These are phyloP conservation scores for Ceratina japonica DNA, from an alignment of 1,140 invertebrate species.

Conservation along the genomic window DNA sequence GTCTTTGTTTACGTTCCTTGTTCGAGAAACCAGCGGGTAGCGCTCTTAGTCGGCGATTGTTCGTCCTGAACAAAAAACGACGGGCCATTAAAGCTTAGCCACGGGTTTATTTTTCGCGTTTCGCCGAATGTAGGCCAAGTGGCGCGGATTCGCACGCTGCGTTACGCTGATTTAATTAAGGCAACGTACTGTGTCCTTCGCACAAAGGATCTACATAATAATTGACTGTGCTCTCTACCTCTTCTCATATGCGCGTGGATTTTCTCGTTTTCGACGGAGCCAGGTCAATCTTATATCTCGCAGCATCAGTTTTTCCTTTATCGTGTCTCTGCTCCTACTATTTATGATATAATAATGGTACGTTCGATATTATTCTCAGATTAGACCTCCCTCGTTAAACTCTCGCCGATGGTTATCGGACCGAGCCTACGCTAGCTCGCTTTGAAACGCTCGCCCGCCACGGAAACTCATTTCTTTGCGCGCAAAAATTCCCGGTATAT, in stretches of 20 bases:
- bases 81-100: neutral
- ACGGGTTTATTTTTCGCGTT: neutral
- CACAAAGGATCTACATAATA: no score
- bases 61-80: neutral
- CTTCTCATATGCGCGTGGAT: neutral
- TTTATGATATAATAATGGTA: slow-evolving; percentile 3
- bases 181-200: no score
- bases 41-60: neutral
- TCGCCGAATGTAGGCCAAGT: slow-evolving; percentile 12
- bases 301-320: neutral
- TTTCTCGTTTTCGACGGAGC: neutral
- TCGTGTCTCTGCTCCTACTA: neutral
- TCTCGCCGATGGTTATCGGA: slow-evolving; percentile 20
- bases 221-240: no score
- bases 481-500: neutral
- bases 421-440: neutral
- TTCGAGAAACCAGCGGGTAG: neutral
- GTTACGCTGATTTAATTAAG: slow-evolving; percentile 21
- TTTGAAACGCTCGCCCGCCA: neutral
- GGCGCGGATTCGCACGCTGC: neutral
- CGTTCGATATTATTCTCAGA: slow-evolving; percentile 35
- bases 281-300: neutral
- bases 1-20: neutral
- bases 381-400: slow-evolving; percentile 28
- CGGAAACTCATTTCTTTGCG: slow-evolving; percentile 24